Evolutionary conservation across 2,113 vertebrate species (phyloP).

Genomic region (Pholis gunnellus): DNA sequence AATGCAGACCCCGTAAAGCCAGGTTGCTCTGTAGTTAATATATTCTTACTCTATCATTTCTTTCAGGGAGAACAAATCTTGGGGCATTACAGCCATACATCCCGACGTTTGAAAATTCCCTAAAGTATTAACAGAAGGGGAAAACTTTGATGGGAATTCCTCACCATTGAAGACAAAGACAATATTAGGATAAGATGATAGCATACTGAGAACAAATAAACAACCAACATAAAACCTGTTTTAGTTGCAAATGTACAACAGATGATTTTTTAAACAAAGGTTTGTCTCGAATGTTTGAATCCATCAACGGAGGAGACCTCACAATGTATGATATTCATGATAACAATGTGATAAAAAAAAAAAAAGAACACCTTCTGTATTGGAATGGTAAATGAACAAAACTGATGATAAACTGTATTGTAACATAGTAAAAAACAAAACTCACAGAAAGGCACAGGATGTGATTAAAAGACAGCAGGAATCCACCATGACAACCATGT

Average conservation of each 20-base stretch:
- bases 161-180: constrained; percentile 99
- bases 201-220: constrained; percentile 85
- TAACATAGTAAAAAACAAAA: constrained; percentile 78
- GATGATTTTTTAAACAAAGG: constrained; percentile 75
- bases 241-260: constrained; percentile 87
- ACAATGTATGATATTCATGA: constrained; percentile 74
- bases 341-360: constrained; percentile 69
- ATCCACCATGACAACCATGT: constrained; percentile 62
- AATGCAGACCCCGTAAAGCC: constrained; percentile 97
- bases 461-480: constrained; percentile 82
- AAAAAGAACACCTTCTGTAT: constrained; percentile 70
- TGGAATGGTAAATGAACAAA: constrained; percentile 72
- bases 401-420: constrained; percentile 76
- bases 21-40: constrained; percentile 99
- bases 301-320: constrained; percentile 71
- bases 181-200: constrained; percentile 98
- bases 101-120: constrained; percentile 99
- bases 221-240: constrained; percentile 83
- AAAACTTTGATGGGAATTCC: constrained; percentile 99
- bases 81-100: constrained; percentile 99
- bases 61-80: constrained; percentile 99
- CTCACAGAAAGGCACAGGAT: constrained; percentile 81
- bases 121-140: constrained; percentile 99
- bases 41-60: constrained; percentile 99
- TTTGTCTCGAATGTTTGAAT: constrained; percentile 89